A percentile compares a stretch with the other conserved stretches of the same genome.
phyloP scores from a whole-genome alignment of 2,888 invertebrate genomes.

The Oscheius sp. region DNA sequence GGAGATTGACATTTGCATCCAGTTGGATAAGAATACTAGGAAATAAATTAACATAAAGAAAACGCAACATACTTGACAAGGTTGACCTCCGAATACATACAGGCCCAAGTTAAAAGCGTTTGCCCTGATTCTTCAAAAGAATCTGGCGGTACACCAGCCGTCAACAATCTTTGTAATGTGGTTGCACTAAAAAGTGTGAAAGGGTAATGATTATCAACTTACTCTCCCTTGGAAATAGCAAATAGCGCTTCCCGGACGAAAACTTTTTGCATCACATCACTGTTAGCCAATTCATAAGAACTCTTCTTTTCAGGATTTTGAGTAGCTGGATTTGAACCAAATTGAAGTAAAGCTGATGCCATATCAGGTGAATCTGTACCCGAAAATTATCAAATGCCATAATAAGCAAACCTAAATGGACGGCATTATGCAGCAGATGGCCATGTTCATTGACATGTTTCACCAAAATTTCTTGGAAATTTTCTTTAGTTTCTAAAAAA shows the following conservation, averaged over 20 bases:
- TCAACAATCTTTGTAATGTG: constrained; percentile 1
- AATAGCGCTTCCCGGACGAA: constrained; percentile 79
- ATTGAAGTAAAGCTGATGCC: constrained; percentile 78
- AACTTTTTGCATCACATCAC: constrained; percentile 76
- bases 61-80: constrained; percentile 15
- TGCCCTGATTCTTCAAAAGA: constrained; percentile 14
- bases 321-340: constrained; percentile 79
- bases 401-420: constrained; percentile 43
- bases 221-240: constrained; percentile 80
- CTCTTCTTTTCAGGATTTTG: constrained; percentile 78
- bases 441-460: constrained; percentile 56
- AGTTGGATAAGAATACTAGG: constrained; percentile 74
- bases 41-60: background rate
- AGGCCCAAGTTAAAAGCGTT: constrained; percentile 14
- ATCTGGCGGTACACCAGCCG: constrained; percentile 17
- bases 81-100: background rate
- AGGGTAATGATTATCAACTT: constrained; percentile 47
- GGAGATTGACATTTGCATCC: constrained; percentile 78
- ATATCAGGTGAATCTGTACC: constrained; percentile 72
- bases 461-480: constrained; percentile 3
- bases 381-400: too few species aligned
- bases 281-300: constrained; percentile 75
- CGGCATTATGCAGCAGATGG: constrained; percentile 74
- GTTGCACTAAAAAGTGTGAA: constrained; percentile 18
- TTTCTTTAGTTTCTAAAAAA: constrained; percentile 19